Evolutionary conservation across 53 echinoderm and acorn worm species (phyloP), one percentile per base, ranked within the genome.

Genomic region (Paracentrotus lividus): DNA sequence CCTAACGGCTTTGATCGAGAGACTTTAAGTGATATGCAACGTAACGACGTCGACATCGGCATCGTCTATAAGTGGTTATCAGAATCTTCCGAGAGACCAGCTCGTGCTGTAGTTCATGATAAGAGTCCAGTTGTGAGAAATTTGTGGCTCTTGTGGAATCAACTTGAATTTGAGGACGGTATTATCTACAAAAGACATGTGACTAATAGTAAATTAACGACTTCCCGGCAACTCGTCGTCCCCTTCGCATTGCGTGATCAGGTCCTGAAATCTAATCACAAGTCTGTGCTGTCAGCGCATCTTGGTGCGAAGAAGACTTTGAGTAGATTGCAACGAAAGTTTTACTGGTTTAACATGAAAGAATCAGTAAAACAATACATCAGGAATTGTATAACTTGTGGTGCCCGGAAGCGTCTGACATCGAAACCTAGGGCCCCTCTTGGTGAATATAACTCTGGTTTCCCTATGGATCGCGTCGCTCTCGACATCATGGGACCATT

Each of bases 401-500:
- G 95, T 69, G 93, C 96, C 16, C 72, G 94, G 15, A 96, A 97
- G 18, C 93, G 85, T 33, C 95, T 84, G 29, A 84, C 86, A 10
- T 81, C 88, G 42, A 93, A 52, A n/a, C 96, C 95, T 5, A 55
- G 91, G 52, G 96, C 95, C 18, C 91, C 95, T 29, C 94, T 96
- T 33, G 43, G 88, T 44, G 81, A 78, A 40, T 95, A 91, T 68
- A 88, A 51, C 55, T 93, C 93, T 4, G 96, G 95, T 13, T 86
- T 93, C 43, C 96, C 95, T 13, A 94, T 97, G 94, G 97, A 97
- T 61, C 77, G 95, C 18, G 38, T 95, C 31, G 96, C 94, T 24
- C 86, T 88, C 38, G 97, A 97, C 49, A 96, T 97, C 49, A 55
- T 95, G 44, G 95, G 97, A 14, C 97, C 96, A 3, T 92, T 97